These are phyloP conservation scores for Noctua fimbriata DNA, from an alignment of 2,888 invertebrate genomes.

Conservation along the genomic window DNA sequence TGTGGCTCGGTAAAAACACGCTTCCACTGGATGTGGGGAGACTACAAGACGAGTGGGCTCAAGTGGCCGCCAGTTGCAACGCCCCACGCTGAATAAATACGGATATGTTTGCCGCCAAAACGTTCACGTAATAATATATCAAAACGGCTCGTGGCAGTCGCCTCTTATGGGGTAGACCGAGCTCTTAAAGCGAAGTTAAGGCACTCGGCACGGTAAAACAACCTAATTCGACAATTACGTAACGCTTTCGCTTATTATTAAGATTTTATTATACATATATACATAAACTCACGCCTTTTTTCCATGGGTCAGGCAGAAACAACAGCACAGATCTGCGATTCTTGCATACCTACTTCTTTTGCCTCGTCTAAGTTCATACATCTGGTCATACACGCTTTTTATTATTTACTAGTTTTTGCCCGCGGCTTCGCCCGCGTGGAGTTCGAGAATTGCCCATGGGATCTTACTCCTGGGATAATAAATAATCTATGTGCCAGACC, in stretches of 20 bases:
- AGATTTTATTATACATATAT: not conserved
- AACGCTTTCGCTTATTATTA: not conserved
- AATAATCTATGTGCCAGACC: no score
- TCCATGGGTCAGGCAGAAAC: no score
- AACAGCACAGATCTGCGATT: no score
- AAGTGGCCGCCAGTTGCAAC: conserved; percentile 69
- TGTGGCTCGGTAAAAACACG: conserved; percentile 65
- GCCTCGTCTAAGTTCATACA: no score
- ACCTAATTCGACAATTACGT: not conserved
- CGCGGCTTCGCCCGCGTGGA: no score
- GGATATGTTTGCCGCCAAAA: conserved; percentile 67
- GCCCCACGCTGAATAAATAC: conserved; percentile 73
- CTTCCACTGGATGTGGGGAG: conserved; percentile 70
- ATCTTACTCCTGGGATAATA: no score
- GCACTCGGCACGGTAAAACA: not conserved
- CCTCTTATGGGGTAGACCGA: not conserved
- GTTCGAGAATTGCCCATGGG: no score
- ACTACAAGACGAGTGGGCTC: conserved; percentile 70
- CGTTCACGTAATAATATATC: conserved; percentile 61
- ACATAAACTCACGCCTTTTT: no score
- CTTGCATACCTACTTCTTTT: no score
- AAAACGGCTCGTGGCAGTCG: conserved; percentile 46
- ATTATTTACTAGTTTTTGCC: no score
- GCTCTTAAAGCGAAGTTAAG: conserved; percentile 10
- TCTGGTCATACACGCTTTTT: no score